Conservation (phyloP, 2,888 invertebrate genomes). For the Nymphalis urticae region DNA sequence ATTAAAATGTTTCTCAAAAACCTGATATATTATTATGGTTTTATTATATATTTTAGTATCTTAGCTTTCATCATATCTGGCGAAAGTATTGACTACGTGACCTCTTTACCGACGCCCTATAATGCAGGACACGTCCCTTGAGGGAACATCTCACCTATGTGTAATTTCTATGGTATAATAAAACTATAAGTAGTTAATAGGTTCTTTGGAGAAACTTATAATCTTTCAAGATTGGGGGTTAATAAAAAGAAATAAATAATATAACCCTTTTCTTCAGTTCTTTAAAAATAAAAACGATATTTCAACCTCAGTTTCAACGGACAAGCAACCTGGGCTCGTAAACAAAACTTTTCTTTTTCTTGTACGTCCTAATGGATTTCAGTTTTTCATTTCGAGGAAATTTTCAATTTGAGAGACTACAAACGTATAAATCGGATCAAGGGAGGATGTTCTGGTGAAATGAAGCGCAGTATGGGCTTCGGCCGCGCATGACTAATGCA, state of each 20-base stretch:
- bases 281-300: too few species aligned
- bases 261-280: too few species aligned
- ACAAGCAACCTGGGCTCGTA: constrained; percentile 11
- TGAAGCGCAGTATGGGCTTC: constrained; percentile 73
- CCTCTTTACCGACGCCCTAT: constrained; percentile 53
- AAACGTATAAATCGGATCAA: constrained; percentile 55
- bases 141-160: constrained; percentile 32
- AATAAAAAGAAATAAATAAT: too few species aligned
- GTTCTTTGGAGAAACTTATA: neutral
- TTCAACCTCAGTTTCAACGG: neutral
- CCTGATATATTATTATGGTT: neutral
- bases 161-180: constrained; percentile 25
- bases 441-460: constrained; percentile 66
- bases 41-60: constrained; percentile 8
- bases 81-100: constrained; percentile 59
- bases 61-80: constrained; percentile 49
- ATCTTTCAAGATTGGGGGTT: neutral
- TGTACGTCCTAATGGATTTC: constrained; percentile 30
- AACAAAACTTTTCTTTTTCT: constrained; percentile 31
- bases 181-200: neutral
- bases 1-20: neutral
- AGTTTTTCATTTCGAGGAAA: constrained; percentile 39
- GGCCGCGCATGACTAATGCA: constrained; percentile 69
- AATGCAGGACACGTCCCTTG: constrained; percentile 54
- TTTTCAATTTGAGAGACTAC: constrained; percentile 45